These are phyloP conservation scores for Sphaerophoria taeniata DNA, from an alignment of 2,888 invertebrate species.

Conservation along the genomic window DNA sequence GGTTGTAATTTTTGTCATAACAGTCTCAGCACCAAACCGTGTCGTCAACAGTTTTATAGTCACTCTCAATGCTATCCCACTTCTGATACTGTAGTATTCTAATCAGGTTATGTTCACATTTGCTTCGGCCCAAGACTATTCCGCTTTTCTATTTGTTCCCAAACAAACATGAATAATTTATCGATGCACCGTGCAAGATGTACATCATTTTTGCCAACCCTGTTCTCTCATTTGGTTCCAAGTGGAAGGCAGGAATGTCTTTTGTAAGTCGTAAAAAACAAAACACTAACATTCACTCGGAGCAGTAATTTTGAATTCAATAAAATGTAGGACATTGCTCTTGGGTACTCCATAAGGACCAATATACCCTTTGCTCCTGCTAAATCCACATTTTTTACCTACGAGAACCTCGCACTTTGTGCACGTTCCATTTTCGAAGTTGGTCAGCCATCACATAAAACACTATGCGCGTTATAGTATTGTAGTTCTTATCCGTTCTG, in stretches of 20 bases:
- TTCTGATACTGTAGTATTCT: conserved; percentile 5
- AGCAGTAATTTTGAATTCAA: conserved; percentile 17
- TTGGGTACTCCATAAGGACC: not conserved
- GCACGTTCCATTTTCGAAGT: conserved; percentile 4
- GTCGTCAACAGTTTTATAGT: conserved; percentile 17
- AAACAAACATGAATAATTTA: conserved; percentile 33
- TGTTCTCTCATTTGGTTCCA: not conserved
- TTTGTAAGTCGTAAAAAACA: not conserved
- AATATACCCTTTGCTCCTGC: not conserved
- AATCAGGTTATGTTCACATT: conserved; percentile 40
- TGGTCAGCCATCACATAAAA: conserved; percentile 12
- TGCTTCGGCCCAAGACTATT: conserved; percentile 27
- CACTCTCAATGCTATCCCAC: not conserved
- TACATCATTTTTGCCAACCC: conserved; percentile 6
- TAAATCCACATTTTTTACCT: conserved; percentile 2
- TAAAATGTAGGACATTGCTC: conserved; percentile 19
- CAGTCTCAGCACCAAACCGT: not conserved
- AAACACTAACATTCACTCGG: not conserved
- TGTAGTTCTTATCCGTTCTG: no score
- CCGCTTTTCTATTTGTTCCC: conserved; percentile 5
- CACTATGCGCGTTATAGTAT: conserved; percentile 6
- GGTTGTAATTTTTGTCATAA: not conserved
- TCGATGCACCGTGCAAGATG: conserved; percentile 22
- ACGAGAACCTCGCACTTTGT: not conserved
- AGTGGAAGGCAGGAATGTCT: not conserved